Conservation (phyloP, 2,888 invertebrate genomes). For the Hirtodrosophila alboralis region DNA sequence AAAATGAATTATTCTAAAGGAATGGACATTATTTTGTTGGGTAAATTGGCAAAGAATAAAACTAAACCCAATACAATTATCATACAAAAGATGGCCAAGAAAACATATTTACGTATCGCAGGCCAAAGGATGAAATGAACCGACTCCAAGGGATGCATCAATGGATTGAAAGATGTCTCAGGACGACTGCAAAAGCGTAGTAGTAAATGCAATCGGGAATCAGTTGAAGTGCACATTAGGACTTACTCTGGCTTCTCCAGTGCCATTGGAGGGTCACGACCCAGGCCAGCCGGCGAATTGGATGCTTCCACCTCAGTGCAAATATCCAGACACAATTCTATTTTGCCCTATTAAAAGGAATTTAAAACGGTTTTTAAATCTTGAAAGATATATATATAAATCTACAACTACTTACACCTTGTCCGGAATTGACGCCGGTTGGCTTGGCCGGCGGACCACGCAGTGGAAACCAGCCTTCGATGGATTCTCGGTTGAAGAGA, state of each 20-base stretch:
- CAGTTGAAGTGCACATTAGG: no score
- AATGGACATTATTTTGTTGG: conserved; percentile 44
- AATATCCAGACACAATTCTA: conserved; percentile 88
- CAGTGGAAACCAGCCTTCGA: conserved; percentile 89
- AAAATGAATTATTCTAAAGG: conserved; percentile 44
- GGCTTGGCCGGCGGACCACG: conserved; percentile 25
- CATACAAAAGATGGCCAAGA: conserved; percentile 14
- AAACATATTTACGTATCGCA: conserved; percentile 59
- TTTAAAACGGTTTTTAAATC: no score
- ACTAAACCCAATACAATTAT: conserved; percentile 33
- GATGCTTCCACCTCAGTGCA: conserved; percentile 86
- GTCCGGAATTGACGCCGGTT: neutral
- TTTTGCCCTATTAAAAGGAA: conserved; percentile 89
- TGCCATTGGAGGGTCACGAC: conserved; percentile 87
- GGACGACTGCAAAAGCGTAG: conserved; percentile 85
- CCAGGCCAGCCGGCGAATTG: conserved; percentile 87
- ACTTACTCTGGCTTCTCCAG: conserved; percentile 88
- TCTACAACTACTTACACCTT: conserved; percentile 33
- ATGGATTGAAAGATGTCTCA: conserved; percentile 87
- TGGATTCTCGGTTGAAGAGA: conserved; percentile 86
- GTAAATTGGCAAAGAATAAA: conserved; percentile 42
- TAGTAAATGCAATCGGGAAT: neutral
- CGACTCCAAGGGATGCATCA: conserved; percentile 58
- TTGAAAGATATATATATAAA: conserved; percentile 2
- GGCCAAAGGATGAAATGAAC: conserved; percentile 63